These are phyloP conservation scores for Lota lota DNA, from an alignment of 2,113 vertebrate species.

Conservation along the genomic window DNA sequence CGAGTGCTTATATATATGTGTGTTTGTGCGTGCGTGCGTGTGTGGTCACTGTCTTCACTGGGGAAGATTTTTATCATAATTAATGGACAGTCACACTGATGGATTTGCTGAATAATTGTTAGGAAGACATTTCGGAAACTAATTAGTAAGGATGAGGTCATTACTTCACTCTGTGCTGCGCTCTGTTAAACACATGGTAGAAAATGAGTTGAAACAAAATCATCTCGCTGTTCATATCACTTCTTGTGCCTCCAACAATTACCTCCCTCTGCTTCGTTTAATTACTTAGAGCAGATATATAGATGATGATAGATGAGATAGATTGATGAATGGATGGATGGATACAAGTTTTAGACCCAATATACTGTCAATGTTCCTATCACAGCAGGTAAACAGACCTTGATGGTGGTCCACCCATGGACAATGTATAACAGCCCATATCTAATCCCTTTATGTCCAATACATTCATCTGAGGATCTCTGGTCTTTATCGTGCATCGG, in stretches of 20 bases:
- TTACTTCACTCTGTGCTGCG: slow-evolving; percentile 32
- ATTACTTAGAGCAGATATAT: neutral
- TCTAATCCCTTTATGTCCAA: slow-evolving; percentile 24
- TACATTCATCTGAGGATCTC: no score
- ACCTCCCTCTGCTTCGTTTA: slow-evolving; percentile 12
- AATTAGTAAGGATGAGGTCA: slow-evolving; percentile 33
- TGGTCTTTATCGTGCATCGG: no score
- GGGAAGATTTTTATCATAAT: neutral
- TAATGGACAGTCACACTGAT: slow-evolving; percentile 13
- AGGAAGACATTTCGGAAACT: slow-evolving; percentile 20
- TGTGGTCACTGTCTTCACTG: neutral
- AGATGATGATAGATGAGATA: no score
- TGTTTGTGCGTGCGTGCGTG: slow-evolving; percentile 1
- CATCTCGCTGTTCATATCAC: slow-evolving; percentile 28
- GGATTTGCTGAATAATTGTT: slow-evolving; percentile 29
- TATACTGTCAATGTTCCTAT: neutral
- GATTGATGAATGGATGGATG: no score
- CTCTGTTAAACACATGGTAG: slow-evolving; percentile 29
- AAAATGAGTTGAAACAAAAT: slow-evolving; percentile 36
- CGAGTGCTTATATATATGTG: neutral
- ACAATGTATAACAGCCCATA: slow-evolving; percentile 43
- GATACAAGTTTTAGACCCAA: no score
- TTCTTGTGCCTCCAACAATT: no score
- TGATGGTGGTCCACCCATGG: slow-evolving; percentile 17
- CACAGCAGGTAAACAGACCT: slow-evolving; percentile 19